phyloP scores from a whole-genome alignment of 2,888 invertebrate species.

The Clostera curtula region DNA sequence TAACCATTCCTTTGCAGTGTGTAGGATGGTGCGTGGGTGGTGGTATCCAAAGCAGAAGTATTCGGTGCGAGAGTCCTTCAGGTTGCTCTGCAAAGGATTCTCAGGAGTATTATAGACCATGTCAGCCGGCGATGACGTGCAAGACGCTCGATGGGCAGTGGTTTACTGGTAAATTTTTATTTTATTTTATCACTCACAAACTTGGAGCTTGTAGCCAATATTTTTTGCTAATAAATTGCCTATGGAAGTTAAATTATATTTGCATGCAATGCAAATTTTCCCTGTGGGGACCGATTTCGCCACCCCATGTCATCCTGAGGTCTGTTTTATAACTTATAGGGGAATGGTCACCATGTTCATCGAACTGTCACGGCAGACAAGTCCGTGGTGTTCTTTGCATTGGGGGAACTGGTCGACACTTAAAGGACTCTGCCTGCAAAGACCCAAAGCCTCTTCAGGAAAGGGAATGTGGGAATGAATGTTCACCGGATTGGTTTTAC shows the following conservation, averaged over 20 bases:
- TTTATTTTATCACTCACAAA: conserved; percentile 4
- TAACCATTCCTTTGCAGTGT: conserved; percentile 64
- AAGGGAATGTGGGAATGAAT: conserved; percentile 76
- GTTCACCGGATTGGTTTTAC: conserved; percentile 81
- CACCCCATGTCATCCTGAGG: no score
- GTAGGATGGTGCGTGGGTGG: conserved; percentile 83
- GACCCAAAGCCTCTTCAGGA: conserved; percentile 77
- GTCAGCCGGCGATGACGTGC: conserved; percentile 78
- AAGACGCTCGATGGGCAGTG: conserved; percentile 82
- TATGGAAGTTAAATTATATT: no score
- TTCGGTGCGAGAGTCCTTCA: conserved; percentile 81
- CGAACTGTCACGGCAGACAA: conserved; percentile 73
- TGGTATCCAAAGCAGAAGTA: conserved; percentile 82
- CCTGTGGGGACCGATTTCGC: no score
- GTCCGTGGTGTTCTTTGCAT: conserved; percentile 81
- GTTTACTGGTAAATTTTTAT: conserved; percentile 79
- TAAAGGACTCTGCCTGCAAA: conserved; percentile 76
- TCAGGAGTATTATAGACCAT: conserved; percentile 77
- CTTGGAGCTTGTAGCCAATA: no score
- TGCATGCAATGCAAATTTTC: no score
- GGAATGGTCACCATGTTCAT: conserved; percentile 70
- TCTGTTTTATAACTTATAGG: conserved; percentile 29
- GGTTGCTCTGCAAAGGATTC: conserved; percentile 73
- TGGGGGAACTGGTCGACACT: conserved; percentile 70
- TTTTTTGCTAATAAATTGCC: no score